Base-by-base conservation (phyloP, 2,797 vertebrate genomes). In the Coluber constrictor region DNA sequence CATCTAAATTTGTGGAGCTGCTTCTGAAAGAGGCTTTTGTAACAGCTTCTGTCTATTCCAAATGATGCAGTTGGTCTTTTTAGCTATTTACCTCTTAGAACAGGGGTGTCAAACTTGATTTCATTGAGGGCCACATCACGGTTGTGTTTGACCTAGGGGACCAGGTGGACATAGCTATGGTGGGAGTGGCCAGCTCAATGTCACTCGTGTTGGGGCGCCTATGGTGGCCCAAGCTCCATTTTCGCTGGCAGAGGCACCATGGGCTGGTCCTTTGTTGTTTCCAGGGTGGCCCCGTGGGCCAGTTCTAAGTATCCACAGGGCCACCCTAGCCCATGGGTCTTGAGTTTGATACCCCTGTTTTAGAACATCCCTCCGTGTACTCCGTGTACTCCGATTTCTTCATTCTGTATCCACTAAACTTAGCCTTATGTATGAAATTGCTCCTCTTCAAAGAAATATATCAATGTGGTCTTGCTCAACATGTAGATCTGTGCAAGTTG, bases 401-500 rank as follows among this genome's bases (percentile, higher is more conserved):
- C 47, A 66, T 20, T 0, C 3, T n/a, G 87, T 89, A 15, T 32
- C 60, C 54, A 92, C 88, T 92, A 95, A 94, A 94, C 92, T 74
- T 86, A 55, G 2, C 29, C 66, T 91, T 88, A 87, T 32, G 15
- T 93, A 86, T 86, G 92, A 90, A 95, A 94, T 79, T 88, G 54
- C 88, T 94, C 88, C 23, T 91, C 92, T 94, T 94, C 92, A 95
- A 95, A 96, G 59, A 0, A 0, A 87, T 61, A 61, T 56, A 43
- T 66, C 43, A 59, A 1, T 94, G 92, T 90, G 93, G 43, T 92
- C 88, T 74, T 93, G 54, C 91, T 93, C 93, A 66, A 90, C 63
- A 91, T 94, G 74, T 3, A 54, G 86, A 66, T 87, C 25, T 94
- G 56, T 63, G 91, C 59, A 56, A 79, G 94, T 95, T 96, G 91